phyloP scores from a whole-genome alignment of 2,113 vertebrate genomes.

The Pycnonotus jocosus region DNA sequence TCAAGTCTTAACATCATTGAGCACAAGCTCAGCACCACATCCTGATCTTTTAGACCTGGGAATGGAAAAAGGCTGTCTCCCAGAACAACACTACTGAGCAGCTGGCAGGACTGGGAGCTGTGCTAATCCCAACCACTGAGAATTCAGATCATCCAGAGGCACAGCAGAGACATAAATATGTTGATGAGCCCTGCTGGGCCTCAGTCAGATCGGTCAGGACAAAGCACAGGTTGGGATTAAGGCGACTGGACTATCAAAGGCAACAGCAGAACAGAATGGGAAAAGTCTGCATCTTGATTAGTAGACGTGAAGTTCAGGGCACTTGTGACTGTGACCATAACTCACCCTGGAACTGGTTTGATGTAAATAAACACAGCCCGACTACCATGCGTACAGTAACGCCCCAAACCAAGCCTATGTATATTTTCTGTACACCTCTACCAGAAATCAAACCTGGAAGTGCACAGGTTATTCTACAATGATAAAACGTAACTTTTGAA shows the following conservation, averaged over 20 bases:
- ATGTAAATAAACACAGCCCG: neutral
- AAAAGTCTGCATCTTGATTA: neutral
- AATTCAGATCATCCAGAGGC: neutral
- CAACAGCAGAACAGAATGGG: neutral
- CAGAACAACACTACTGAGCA: neutral
- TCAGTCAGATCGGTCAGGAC: fast-evolving
- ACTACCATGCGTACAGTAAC: neutral
- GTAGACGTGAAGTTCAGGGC: neutral
- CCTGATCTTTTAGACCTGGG: neutral
- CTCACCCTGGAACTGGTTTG: neutral
- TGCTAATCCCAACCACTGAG: neutral
- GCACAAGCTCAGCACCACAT: neutral
- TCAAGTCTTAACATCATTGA: neutral
- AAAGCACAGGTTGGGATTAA: neutral
- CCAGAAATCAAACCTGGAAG: neutral
- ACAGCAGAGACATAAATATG: neutral
- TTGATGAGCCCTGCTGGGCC: neutral
- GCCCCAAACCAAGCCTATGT: neutral
- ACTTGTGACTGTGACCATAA: neutral
- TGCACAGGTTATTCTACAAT: neutral
- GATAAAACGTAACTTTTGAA: neutral
- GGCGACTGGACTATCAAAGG: neutral
- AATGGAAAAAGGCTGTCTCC: neutral
- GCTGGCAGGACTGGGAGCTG: neutral
- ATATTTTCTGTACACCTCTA: neutral